A percentile compares a stretch with the other conserved stretches of the same genome.
These are phyloP conservation scores for Anaspis maculata DNA, from an alignment of 2,888 invertebrate species.

Conservation along the genomic window DNA sequence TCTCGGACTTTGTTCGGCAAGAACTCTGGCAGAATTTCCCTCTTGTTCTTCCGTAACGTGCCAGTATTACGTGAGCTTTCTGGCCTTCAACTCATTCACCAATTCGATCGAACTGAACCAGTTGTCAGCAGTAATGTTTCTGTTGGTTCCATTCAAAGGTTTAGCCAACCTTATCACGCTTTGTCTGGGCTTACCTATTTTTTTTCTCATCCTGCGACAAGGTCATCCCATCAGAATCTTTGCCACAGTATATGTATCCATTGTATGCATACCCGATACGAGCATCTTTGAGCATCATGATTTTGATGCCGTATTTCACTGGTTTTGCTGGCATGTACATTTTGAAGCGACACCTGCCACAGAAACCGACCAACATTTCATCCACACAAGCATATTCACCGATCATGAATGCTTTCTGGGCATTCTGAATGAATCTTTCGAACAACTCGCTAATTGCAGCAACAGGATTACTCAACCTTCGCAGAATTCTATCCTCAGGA, in stretches of 20 bases:
- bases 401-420: conserved; percentile 8
- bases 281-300: conserved; percentile 22
- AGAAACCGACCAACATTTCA: conserved; percentile 14
- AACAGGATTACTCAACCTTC: conserved; percentile 12
- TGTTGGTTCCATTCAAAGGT: conserved; percentile 13
- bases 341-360: conserved; percentile 23
- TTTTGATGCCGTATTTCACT: conserved; percentile 25
- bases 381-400: conserved; percentile 11
- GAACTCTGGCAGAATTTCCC: conserved; percentile 1
- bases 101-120: conserved; percentile 20
- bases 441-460: conserved; percentile 16
- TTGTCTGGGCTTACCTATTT: conserved; percentile 15
- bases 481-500: conserved; percentile 10
- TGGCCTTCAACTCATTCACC: conserved; percentile 13
- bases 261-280: neutral
- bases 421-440: conserved; percentile 14
- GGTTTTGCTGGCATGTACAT: conserved; percentile 30
- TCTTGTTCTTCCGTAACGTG: conserved; percentile 18
- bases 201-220: conserved; percentile 10
- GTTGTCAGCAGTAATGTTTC: conserved; percentile 25
- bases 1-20: neutral
- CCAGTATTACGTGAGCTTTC: conserved; percentile 18
- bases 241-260: neutral
- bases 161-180: conserved; percentile 14
- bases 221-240: neutral